Evolutionary conservation across 2,888 invertebrate species (phyloP).

Genomic region (Chloroclysta siterata): DNA sequence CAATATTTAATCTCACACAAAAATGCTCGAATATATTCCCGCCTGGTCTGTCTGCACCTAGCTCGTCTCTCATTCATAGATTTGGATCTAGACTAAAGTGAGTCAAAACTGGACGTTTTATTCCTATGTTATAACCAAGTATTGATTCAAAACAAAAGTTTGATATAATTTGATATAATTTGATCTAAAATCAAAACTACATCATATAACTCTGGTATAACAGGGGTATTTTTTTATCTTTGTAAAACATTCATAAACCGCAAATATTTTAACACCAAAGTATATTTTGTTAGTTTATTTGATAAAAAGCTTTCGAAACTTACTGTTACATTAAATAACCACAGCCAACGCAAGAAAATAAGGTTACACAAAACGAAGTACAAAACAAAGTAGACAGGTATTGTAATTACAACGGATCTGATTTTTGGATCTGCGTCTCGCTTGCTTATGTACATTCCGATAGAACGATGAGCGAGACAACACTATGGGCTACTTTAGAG

Average conservation of each 20-base stretch:
- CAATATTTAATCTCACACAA: background rate
- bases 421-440: background rate
- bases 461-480: background rate
- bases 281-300: constrained; percentile 6
- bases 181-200: background rate
- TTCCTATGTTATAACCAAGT: background rate
- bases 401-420: background rate
- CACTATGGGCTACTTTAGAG: background rate
- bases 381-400: background rate
- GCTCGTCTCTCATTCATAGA: background rate
- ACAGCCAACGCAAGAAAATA: constrained; percentile 18
- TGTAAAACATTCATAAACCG: constrained; percentile 3
- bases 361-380: background rate
- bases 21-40: background rate
- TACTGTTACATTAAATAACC: constrained; percentile 7
- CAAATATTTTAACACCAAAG: constrained; percentile 9
- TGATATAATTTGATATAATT: background rate
- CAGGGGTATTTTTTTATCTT: background rate
- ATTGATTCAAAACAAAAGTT: background rate
- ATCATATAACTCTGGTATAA: too few species aligned
- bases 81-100: background rate
- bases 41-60: background rate
- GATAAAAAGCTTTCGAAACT: constrained; percentile 16
- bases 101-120: background rate
- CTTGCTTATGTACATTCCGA: background rate